These are phyloP conservation scores for Dilophus febrilis DNA, from an alignment of 2,888 invertebrate species.

Conservation along the genomic window DNA sequence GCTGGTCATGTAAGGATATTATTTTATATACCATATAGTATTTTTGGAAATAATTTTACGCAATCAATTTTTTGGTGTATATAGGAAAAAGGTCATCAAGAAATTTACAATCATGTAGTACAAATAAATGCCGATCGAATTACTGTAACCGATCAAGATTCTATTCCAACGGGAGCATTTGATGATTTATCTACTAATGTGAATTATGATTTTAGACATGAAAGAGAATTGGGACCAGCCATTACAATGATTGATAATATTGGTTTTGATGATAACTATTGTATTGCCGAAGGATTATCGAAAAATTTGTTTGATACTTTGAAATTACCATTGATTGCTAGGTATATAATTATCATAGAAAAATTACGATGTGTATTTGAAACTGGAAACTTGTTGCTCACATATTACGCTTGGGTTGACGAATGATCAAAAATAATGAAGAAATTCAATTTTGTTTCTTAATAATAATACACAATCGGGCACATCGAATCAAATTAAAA, in stretches of 20 bases:
- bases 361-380: background rate
- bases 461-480: background rate
- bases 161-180: slow-evolving; percentile 55
- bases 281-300: slow-evolving; percentile 42
- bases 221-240: slow-evolving; percentile 45
- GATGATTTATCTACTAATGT: slow-evolving; percentile 52
- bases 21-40: background rate
- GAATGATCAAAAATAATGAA: background rate
- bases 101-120: slow-evolving; percentile 50
- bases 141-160: slow-evolving; percentile 50
- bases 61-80: slow-evolving; percentile 10
- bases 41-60: background rate
- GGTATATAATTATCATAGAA: slow-evolving; percentile 22
- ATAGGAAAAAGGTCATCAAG: slow-evolving; percentile 42
- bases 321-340: slow-evolving; percentile 40
- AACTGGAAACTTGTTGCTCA: background rate
- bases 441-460: background rate
- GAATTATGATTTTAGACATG: slow-evolving; percentile 53
- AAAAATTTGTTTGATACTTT: slow-evolving; percentile 21
- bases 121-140: slow-evolving; percentile 60
- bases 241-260: slow-evolving; percentile 46
- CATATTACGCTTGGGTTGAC: background rate
- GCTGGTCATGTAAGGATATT: slow-evolving; percentile 48
- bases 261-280: slow-evolving; percentile 74
- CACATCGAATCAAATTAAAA: background rate